Evolutionary conservation across 2,113 vertebrate species (phyloP).

Genomic region (Clarias macrocephalus): DNA sequence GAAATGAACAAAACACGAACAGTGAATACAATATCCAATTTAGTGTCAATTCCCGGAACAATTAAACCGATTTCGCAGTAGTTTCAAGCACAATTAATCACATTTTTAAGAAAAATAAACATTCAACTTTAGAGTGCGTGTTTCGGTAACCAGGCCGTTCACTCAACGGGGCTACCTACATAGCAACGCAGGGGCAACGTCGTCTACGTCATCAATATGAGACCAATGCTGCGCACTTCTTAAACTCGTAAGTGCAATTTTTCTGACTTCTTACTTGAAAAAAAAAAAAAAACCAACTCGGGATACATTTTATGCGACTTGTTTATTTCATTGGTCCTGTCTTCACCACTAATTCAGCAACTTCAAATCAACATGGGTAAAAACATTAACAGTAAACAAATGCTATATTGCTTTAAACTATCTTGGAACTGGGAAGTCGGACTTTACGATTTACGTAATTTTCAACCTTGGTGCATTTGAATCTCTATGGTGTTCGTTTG

Average conservation of each 20-base stretch:
- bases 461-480: background rate
- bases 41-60: background rate
- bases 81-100: background rate
- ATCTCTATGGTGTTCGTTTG: background rate
- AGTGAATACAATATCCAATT: background rate
- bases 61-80: slow-evolving; percentile 5
- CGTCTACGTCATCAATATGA: background rate
- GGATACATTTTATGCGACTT: background rate
- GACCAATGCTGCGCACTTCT: background rate
- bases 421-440: background rate
- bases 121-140: background rate
- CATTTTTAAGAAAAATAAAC: background rate
- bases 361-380: background rate
- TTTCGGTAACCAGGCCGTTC: background rate
- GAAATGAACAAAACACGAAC: slow-evolving; percentile 23
- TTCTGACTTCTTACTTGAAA: background rate
- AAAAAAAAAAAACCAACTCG: too few relatives aligned
- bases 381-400: background rate
- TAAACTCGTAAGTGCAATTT: too few relatives aligned
- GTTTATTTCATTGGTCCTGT: background rate
- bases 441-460: background rate
- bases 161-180: background rate
- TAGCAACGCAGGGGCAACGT: background rate
- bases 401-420: background rate
- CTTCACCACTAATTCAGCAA: background rate